Evolutionary conservation across 2,888 invertebrate species (phyloP).

Genomic region (Lithosia quadra): DNA sequence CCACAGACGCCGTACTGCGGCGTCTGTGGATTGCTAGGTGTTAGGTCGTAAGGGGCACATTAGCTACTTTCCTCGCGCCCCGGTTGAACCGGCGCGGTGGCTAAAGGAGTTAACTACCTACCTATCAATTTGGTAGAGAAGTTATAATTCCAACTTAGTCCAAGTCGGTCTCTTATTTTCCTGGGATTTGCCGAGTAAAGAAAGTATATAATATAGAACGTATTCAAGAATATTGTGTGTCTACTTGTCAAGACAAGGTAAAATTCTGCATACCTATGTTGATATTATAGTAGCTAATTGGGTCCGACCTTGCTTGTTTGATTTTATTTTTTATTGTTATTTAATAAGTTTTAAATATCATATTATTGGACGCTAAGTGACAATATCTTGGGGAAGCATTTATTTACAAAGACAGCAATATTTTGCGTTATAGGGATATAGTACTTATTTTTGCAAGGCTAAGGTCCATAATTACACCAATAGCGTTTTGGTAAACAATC

Average conservation of each 20-base stretch:
- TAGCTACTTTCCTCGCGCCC: no score
- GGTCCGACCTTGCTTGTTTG: slow-evolving; percentile 3
- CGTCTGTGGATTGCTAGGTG: no score
- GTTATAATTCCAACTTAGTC: no score
- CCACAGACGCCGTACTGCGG: no score
- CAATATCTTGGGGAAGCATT: background rate
- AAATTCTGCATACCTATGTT: slow-evolving; percentile 4
- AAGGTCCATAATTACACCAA: background rate
- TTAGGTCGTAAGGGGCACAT: no score
- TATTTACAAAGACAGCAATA: background rate
- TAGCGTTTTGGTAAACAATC: slow-evolving; percentile 20
- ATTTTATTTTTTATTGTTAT: background rate
- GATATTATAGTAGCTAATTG: slow-evolving; percentile 1
- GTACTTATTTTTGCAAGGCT: background rate
- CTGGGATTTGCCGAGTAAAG: no score
- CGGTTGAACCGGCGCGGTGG: no score
- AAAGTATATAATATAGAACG: no score
- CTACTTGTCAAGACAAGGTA: slow-evolving; percentile 2
- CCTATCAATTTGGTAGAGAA: no score
- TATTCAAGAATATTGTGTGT: background rate
- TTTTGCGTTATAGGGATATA: background rate
- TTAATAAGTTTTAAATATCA: background rate
- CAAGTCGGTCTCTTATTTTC: no score
- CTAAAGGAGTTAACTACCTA: no score
- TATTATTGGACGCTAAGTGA: background rate